These are phyloP conservation scores for Wasmannia auropunctata DNA, from an alignment of 1,140 invertebrate species.

Conservation along the genomic window DNA sequence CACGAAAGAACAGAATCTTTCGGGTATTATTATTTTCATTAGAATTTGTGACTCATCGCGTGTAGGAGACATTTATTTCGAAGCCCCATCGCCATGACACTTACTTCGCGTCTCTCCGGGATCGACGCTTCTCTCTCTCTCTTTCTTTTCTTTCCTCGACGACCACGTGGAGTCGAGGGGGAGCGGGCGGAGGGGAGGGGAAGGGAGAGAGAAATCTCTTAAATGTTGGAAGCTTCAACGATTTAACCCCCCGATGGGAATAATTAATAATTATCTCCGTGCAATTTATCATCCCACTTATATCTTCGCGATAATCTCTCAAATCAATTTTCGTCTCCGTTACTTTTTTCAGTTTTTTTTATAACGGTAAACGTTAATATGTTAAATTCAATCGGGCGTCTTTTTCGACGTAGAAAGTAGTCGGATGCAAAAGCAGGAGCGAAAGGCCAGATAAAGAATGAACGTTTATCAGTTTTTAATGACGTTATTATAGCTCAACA, in stretches of 20 bases:
- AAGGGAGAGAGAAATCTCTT: neutral
- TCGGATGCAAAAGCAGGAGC: neutral
- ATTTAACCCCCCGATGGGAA: neutral
- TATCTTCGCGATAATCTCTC: neutral
- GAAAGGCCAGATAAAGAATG: neutral
- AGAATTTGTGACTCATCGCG: constrained; percentile 82
- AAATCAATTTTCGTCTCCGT: neutral
- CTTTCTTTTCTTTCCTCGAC: neutral
- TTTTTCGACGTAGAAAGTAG: neutral
- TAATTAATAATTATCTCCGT: constrained; percentile 48
- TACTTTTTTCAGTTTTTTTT: neutral
- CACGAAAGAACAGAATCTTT: constrained; percentile 72
- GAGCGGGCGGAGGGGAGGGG: neutral
- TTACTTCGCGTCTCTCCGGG: constrained; percentile 35
- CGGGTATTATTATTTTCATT: constrained; percentile 81
- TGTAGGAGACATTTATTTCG: constrained; percentile 67
- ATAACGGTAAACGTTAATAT: neutral
- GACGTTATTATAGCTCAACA: neutral
- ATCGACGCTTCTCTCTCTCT: constrained; percentile 22
- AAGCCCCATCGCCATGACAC: constrained; percentile 49
- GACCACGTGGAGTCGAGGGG: neutral
- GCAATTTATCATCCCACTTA: neutral
- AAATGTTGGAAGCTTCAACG: constrained; percentile 21
- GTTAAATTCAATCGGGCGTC: neutral
- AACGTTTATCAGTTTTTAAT: neutral